These are phyloP conservation scores for Ivindomyrus marchei DNA, from an alignment of 2,113 vertebrate genomes.

Conservation along the genomic window DNA sequence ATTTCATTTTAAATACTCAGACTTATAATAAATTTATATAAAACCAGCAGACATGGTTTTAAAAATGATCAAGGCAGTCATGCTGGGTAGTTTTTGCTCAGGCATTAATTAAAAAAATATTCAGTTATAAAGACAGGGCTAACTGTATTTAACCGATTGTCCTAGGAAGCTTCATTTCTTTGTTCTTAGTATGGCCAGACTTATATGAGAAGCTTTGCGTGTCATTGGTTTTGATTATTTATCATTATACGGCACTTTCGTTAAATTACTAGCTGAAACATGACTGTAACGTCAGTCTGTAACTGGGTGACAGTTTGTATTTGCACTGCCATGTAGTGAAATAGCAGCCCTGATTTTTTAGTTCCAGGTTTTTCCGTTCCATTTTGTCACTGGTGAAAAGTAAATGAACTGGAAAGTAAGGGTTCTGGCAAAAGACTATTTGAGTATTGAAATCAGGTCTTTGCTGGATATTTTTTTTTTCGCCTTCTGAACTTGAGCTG, in stretches of 20 bases:
- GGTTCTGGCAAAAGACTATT: background rate
- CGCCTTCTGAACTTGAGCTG: background rate
- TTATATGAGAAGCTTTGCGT: background rate
- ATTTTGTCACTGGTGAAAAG: background rate
- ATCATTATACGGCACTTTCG: background rate
- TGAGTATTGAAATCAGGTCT: background rate
- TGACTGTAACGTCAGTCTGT: background rate
- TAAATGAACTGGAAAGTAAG: background rate
- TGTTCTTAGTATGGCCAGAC: background rate
- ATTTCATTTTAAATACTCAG: conserved; percentile 1
- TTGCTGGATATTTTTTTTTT: background rate
- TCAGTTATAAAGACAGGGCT: background rate
- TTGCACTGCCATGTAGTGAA: background rate
- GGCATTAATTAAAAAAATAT: background rate
- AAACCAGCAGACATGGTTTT: background rate
- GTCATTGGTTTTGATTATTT: background rate
- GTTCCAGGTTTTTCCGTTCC: background rate
- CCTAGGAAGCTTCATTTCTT: background rate
- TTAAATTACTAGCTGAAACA: background rate
- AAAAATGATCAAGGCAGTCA: background rate
- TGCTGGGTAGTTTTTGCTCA: background rate
- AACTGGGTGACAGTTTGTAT: background rate
- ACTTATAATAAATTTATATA: background rate
- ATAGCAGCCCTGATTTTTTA: background rate
- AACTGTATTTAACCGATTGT: background rate